These are phyloP conservation scores for Diorhabda sublineata DNA, from an alignment of 1,140 invertebrate genomes.

Conservation along the genomic window DNA sequence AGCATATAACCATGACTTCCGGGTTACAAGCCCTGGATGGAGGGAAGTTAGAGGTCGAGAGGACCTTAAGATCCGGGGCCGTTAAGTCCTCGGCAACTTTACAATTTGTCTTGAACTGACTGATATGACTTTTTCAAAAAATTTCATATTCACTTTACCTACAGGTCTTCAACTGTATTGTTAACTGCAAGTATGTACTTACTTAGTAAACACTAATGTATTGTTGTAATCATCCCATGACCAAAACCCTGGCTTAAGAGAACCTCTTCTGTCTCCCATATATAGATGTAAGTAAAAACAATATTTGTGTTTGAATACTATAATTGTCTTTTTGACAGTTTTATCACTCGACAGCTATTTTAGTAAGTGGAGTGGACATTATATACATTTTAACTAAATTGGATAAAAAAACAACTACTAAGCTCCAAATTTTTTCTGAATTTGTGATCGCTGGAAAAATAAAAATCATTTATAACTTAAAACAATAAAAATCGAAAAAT, in stretches of 20 bases:
- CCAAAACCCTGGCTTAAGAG: conserved; percentile 23
- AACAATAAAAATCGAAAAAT: conserved; percentile 15
- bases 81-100: no score
- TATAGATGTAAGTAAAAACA: no score
- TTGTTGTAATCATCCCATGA: conserved; percentile 24
- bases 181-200: conserved; percentile 7
- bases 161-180: no score
- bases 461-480: conserved; percentile 18
- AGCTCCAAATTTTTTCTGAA: conserved; percentile 41
- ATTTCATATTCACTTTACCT: no score
- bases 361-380: conserved; percentile 1
- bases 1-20: no score
- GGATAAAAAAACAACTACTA: conserved; percentile 36
- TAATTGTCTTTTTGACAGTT: no score
- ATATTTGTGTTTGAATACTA: no score
- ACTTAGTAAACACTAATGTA: conserved; percentile 18
- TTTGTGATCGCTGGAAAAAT: conserved; percentile 36
- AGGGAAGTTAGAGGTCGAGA: no score
- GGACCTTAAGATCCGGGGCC: no score
- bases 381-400: conserved; percentile 17
- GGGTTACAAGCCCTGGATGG: no score
- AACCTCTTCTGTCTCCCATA: conserved; percentile 15
- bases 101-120: no score
- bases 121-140: no score
- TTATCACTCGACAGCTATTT: neutral